Base-by-base conservation (phyloP, 2,797 vertebrate species). In the Phoeniculus purpureus region DNA sequence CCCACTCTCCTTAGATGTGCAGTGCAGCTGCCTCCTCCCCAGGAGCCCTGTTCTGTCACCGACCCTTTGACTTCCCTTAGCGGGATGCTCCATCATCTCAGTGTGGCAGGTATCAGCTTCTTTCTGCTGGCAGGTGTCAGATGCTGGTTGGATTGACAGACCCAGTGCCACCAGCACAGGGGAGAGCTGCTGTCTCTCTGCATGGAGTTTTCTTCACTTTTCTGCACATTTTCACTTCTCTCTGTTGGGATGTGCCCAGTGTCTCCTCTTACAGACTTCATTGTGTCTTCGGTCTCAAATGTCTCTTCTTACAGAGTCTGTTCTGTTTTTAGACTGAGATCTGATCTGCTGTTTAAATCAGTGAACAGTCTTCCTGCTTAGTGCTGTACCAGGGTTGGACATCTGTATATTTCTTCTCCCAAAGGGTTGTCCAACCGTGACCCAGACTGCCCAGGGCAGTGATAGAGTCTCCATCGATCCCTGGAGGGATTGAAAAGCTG, bases 41-140 rank as follows among this genome's bases (percentile, higher is more conserved):
- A 0, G n/a, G 32, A 77, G 29, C 0, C 0, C 55, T 17, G 12
- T 19, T 81, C 59, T 81, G 84, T 65, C 54, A 64, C 20, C 0
- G 0, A 6, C 4, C 7, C 0, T 4, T 75, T 65, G 76, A 56
- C 32, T 89, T 88, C 87, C 81, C 60, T 0, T 23, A 34, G 29
- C 0, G 2, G 27, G 52, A 22, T 66, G 61, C 62, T 87, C 15
- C 3, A 27, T 56, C 8, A 4, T 75, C 66, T 83, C 50, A 26
- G 70, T 21, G 19, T 5, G 2, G 17, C 27, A 72, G 77, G 59
- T 89, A 72, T 59, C 80, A 14, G 48, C 82, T 87, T 90, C 85
- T 72, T 80, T 34, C 60, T 75, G 26, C 29, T 83, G 43, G 2
- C 62, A 43, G 76, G 59, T 89, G 62, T 81, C 87, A 82, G 65